Evolutionary conservation across 2,113 vertebrate genomes (phyloP), one percentile per base, ranked within the genome.

Genomic region (Pterophyllum scalare): DNA sequence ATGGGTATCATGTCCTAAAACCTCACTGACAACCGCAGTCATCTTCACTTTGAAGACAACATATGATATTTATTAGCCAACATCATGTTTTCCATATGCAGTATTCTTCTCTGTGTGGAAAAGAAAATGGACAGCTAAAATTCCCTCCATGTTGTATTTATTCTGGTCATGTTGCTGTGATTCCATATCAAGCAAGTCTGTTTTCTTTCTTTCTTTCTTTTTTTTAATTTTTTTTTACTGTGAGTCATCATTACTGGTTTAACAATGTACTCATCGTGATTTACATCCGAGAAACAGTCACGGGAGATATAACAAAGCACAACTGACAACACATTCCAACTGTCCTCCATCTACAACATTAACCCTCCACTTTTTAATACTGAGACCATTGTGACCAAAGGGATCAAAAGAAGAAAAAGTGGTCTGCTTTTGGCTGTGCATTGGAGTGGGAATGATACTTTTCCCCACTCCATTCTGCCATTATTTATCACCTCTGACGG

Each of bases 401-500:
- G 79, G 75, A 76, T 57, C 43, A 49, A 58, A 87, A 85, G 38
- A 74, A 40, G 20, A 54, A 74, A 57, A 70, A 61, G 26, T 33
- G 58, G 70, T 70, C 56, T 38, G 80, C 43, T 81, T 84, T 82
- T 75, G 84, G 84, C 67, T 81, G 83, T 70, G 81, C n/a, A 75
- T 64, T 8, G 33, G 59, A 87, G 58, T 24, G 61, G 80, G 83
- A 85, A 88, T 72, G 80, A 57, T 75, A 72, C 82, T 83, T 87
- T 86, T 89, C 88, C 83, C 82, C 85, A 93, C 92, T 94, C 86
- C 77, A 88, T 91, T 87, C 84, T 76, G 82, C 6, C 26, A 77
- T 94, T 94, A 94, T 95, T 95, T 94, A 94, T 95, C 87, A 88
- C 89, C 88, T 79, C 26, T 88, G 93, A 94, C 90, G 85, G 90